Evolutionary conservation across 1,140 invertebrate genomes (phyloP).

Genomic region (Branchinecta lindahli): DNA sequence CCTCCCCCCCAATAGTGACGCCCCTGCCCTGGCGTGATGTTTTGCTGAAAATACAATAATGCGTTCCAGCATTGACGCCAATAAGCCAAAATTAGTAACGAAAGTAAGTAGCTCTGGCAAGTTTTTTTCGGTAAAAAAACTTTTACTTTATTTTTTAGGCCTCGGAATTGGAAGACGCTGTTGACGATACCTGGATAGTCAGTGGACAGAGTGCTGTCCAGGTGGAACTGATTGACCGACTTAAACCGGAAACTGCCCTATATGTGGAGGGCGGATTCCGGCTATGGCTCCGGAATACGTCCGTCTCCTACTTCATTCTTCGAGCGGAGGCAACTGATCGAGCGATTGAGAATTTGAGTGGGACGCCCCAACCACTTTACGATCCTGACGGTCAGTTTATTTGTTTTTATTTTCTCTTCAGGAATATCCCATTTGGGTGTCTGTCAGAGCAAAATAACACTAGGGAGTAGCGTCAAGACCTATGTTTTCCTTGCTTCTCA

Average conservation of each 20-base stretch:
- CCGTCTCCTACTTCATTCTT: conserved; percentile 72
- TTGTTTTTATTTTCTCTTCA: background rate
- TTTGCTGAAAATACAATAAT: no score
- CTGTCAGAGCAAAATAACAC: conserved; percentile 5
- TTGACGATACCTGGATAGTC: conserved; percentile 87
- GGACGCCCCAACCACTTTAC: conserved; percentile 7
- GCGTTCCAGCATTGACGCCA: no score
- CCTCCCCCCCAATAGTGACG: no score
- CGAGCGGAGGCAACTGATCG: conserved; percentile 42
- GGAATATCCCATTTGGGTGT: background rate
- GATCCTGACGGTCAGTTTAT: conserved; percentile 13
- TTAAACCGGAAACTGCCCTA: conserved; percentile 49
- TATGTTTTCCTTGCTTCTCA: no score
- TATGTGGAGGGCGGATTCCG: conserved; percentile 74
- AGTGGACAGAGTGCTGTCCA: conserved; percentile 70
- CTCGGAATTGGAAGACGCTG: conserved; percentile 46
- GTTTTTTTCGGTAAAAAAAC: no score
- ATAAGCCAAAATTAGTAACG: no score
- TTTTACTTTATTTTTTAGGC: no score
- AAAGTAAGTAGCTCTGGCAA: no score
- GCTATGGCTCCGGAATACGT: conserved; percentile 57
- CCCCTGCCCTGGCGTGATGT: no score
- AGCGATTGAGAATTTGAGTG: conserved; percentile 22
- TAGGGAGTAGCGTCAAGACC: no score
- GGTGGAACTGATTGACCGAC: conserved; percentile 49